Evolutionary conservation across 2,888 invertebrate genomes (phyloP).

Genomic region (Epinotia nisella): DNA sequence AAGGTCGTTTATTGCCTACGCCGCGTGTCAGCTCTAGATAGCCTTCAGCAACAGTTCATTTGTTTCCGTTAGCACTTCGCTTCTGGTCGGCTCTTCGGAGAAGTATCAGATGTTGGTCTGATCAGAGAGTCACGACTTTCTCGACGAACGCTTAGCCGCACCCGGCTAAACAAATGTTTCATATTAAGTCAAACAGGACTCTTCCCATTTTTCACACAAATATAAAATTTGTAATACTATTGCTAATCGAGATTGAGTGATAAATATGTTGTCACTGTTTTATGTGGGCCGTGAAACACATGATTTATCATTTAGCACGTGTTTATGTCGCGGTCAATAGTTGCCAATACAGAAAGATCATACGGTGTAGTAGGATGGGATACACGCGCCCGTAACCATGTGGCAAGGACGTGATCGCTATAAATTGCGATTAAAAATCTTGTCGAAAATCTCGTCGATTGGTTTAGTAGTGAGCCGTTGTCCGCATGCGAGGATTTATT

Average conservation of each 20-base stretch:
- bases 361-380: slow-evolving; percentile 19
- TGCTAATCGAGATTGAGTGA: slow-evolving; percentile 50
- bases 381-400: slow-evolving; percentile 45
- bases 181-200: slow-evolving; percentile 52
- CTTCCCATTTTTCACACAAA: slow-evolving; percentile 57
- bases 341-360: slow-evolving; percentile 18
- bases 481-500: slow-evolving; percentile 51
- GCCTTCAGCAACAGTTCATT: slow-evolving; percentile 77
- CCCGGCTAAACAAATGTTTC: slow-evolving; percentile 60
- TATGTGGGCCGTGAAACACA: slow-evolving; percentile 55
- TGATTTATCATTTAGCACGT: slow-evolving; percentile 59
- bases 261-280: slow-evolving; percentile 63
- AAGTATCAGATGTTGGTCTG: slow-evolving; percentile 75
- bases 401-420: slow-evolving; percentile 49
- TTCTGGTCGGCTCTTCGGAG: slow-evolving; percentile 70
- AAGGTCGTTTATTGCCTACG: slow-evolving; percentile 53
- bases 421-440: slow-evolving; percentile 50
- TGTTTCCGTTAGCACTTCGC: slow-evolving; percentile 78
- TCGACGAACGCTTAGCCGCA: slow-evolving; percentile 55
- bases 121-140: slow-evolving; percentile 74
- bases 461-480: slow-evolving; percentile 49
- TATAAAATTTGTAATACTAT: slow-evolving; percentile 56
- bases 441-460: slow-evolving; percentile 48
- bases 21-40: slow-evolving; percentile 59
- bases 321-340: slow-evolving; percentile 27